Evolutionary conservation across 2,888 invertebrate species (phyloP), one percentile per base, ranked within the genome.

Genomic region (Bedellia somnulentella): DNA sequence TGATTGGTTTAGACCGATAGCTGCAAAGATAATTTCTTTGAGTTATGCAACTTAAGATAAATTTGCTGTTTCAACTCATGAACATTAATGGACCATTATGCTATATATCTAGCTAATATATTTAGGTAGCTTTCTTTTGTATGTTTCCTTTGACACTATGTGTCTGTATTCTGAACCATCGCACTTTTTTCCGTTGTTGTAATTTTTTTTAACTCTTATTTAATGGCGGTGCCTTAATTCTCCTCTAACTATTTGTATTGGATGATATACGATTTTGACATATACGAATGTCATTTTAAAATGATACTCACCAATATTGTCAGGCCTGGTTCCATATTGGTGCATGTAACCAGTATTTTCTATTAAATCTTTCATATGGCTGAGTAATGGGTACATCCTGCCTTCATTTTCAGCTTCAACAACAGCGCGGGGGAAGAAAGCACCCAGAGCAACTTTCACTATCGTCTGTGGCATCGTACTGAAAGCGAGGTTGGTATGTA

Each of bases 301-400:
- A 14, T 2, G 23, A 29, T 10, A 15, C 56, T 46, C 45, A 82
- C 85, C 85, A 28, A 84, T 53, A 1, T 86, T 86, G 44, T 88
- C 87, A 4, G 87, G 87, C 54, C 85, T 87, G 0, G 86, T 84
- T 1, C 83, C 78, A 49, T 88, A 87, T 5, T 86, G 38, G 48
- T 86, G 86, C 34, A 83, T 36, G 37, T 81, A 81, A 3, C 79
- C 80, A 5, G 39, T 37, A 45, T 80, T 76, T 22, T 42, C 32
- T 6, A 61, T 2, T 15, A 29, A 22, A 10, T 17, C 32, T 10
- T 23, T 23, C 0, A 47, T 3, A 8, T 16, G 26, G 3, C 31
- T 26, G 2, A 39, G 36, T 1, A 76, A 11, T 0, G 78, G 78
- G 37, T 64, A 78, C 34, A 71, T 45, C 42, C 39, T 55, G 1